Evolutionary conservation across 2,797 vertebrate genomes (phyloP).

Genomic region (Philypnodon macrostomus): DNA sequence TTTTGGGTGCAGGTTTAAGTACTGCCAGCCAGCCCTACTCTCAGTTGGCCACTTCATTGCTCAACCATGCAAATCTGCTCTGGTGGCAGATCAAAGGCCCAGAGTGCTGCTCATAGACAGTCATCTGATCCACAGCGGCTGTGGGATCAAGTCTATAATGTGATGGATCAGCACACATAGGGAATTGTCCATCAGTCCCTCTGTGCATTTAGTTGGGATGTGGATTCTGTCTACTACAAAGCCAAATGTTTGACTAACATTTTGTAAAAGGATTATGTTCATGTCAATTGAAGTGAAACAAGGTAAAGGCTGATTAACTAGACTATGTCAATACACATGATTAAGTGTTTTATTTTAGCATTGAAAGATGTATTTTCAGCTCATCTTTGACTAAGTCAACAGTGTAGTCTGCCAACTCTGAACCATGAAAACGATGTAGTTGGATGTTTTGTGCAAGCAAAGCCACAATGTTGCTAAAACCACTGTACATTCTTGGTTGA

Average conservation of each 20-base stretch:
- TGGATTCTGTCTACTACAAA: conserved; percentile 23
- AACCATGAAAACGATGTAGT: conserved; percentile 52
- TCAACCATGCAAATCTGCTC: conserved; percentile 54
- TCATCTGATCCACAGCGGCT: conserved; percentile 71
- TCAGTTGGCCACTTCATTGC: conserved; percentile 47
- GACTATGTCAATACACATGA: conserved; percentile 27
- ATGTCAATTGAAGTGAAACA: conserved; percentile 28
- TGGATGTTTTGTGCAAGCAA: conserved; percentile 36
- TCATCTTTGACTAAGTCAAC: conserved; percentile 35
- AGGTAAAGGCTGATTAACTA: conserved; percentile 20
- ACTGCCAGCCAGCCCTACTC: conserved; percentile 24
- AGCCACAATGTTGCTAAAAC: conserved; percentile 57
- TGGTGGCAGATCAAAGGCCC: conserved; percentile 66
- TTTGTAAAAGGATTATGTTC: conserved; percentile 34
- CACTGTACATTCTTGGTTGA: conserved; percentile 33
- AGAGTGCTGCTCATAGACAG: conserved; percentile 45
- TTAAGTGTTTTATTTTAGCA: conserved; percentile 35
- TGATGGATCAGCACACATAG: conserved; percentile 53
- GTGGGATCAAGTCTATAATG: conserved; percentile 63
- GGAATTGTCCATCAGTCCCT: conserved; percentile 52
- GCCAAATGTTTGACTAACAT: conserved; percentile 15
- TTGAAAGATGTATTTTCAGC: conserved; percentile 52
- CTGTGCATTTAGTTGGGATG: conserved; percentile 30
- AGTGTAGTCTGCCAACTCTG: conserved; percentile 48
- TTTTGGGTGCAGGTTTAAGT: conserved; percentile 24